Percentiles rank a stretch among this genome's conserved stretches.
phyloP scores from a whole-genome alignment of 2,113 vertebrate species.

The Rattus rattus region DNA sequence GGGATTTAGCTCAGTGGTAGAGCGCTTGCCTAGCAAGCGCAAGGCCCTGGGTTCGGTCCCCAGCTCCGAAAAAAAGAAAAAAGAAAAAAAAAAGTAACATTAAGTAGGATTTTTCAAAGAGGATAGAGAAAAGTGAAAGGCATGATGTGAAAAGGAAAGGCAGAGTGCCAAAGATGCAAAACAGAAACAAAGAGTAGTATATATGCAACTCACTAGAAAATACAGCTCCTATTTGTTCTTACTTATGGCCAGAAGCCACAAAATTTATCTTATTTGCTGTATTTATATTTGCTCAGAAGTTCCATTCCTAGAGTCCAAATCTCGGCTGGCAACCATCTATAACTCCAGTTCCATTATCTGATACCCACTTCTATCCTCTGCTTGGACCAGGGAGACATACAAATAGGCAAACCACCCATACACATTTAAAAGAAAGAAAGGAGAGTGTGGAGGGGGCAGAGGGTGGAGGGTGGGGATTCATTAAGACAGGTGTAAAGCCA shows the following conservation, averaged over 20 bases:
- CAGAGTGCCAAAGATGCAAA: background rate
- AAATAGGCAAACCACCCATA: background rate
- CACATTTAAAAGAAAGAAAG: background rate
- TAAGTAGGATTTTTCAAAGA: background rate
- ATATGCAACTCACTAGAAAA: constrained; percentile 7
- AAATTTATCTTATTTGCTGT: background rate
- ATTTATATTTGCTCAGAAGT: background rate
- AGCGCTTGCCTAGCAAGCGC: too few relatives aligned
- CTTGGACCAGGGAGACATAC: background rate
- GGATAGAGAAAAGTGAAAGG: background rate
- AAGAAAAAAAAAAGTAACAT: background rate
- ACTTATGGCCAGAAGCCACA: background rate
- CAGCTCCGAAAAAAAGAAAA: too few relatives aligned
- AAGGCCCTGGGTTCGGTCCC: too few relatives aligned
- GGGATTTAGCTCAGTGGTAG: too few relatives aligned
- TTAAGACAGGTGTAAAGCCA: background rate
- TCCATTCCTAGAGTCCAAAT: background rate
- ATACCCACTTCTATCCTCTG: background rate
- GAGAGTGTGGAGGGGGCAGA: too few relatives aligned
- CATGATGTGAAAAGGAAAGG: background rate
- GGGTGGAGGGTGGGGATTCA: background rate
- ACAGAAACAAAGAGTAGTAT: background rate
- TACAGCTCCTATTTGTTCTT: background rate
- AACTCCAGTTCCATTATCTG: background rate
- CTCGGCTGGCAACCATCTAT: background rate